Base-by-base conservation (phyloP, 2,888 invertebrate species). In the Xiphydria camelus region DNA sequence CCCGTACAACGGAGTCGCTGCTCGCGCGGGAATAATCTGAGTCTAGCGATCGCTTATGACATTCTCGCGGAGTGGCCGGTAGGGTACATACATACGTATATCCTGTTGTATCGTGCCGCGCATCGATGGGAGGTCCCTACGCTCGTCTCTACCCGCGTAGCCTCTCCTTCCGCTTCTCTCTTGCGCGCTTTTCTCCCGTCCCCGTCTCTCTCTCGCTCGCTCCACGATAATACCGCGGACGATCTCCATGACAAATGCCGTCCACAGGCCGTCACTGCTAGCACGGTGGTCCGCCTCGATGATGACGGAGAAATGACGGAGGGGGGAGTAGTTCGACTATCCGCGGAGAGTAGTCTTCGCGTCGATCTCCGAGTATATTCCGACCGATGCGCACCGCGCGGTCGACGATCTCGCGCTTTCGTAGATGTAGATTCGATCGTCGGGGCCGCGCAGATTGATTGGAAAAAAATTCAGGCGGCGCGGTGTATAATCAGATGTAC, bases 191-290 rank as follows among this genome's bases (percentile, higher is more conserved):
- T 45, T 18, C 38, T 34, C 36, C 45, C 20, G 15, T 34, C 32
- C 39, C 22, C 21, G 22, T 31, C 4, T 10, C 32, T 43, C 38
- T 18, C 42, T 21, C 29, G 15, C n/a, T 44, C 39, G 10, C 38
- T 18, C 32, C 44, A 44, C 51, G 47, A 57, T 50, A 53, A 52
- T 56, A 57, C 57, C 56, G 57, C 57, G 59, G 47, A 53, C 55
- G 53, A 66, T 65, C 56, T 59, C 55, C 60, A 54, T 66, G 66
- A 68, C 63, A 66, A 69, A 69, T 53, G 38, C 45, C 41, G 45
- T 47, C 48, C 22, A 55, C 48, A 49, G 47, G 46, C 41, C 46
- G 41, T 43, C 51, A 35, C 41, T 15, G 15, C 48, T 47, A 53
- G 51, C 61, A 44, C 19, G 61, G 61, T 61, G 61, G 61, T 59